Conservation (phyloP, 2,113 vertebrate genomes). For the Monopterus albus region DNA sequence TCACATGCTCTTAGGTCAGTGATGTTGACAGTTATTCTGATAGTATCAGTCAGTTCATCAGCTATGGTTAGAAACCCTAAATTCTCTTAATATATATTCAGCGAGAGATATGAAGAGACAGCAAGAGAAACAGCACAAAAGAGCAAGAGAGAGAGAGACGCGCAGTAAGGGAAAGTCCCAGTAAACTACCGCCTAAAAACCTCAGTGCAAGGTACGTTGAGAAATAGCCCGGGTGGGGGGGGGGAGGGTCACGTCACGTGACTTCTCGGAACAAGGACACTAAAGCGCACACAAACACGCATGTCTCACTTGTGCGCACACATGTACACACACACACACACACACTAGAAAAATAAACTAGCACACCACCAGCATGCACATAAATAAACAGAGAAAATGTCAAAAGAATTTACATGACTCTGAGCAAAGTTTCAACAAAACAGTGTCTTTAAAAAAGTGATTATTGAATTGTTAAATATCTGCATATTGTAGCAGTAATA, state of each 20-base stretch:
- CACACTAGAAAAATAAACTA: conserved; percentile 18
- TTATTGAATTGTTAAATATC: not conserved
- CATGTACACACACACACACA: conserved; percentile 24
- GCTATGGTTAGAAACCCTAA: conserved; percentile 29
- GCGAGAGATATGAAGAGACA: conserved; percentile 11
- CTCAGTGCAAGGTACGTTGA: conserved; percentile 80
- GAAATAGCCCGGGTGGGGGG: conserved; percentile 73
- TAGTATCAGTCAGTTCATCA: conserved; percentile 44
- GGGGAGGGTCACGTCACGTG: conserved; percentile 82
- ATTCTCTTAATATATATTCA: conserved; percentile 17
- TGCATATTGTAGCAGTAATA: not conserved
- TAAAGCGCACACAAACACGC: conserved; percentile 65
- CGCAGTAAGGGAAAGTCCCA: conserved; percentile 82
- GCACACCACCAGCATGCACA: conserved; percentile 15
- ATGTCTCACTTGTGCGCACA: conserved; percentile 41
- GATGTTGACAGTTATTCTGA: conserved; percentile 53
- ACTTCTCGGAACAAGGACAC: conserved; percentile 84
- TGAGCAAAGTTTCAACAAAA: not conserved
- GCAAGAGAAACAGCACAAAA: conserved; percentile 29
- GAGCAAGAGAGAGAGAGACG: conserved; percentile 57
- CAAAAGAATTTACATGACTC: too few species aligned
- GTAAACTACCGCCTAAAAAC: conserved; percentile 79
- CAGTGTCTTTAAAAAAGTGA: not conserved
- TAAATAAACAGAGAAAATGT: conserved; percentile 15
- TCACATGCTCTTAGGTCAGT: conserved; percentile 30